Evolutionary conservation across 2,113 vertebrate genomes (phyloP).

Genomic region (Alethe castanea): DNA sequence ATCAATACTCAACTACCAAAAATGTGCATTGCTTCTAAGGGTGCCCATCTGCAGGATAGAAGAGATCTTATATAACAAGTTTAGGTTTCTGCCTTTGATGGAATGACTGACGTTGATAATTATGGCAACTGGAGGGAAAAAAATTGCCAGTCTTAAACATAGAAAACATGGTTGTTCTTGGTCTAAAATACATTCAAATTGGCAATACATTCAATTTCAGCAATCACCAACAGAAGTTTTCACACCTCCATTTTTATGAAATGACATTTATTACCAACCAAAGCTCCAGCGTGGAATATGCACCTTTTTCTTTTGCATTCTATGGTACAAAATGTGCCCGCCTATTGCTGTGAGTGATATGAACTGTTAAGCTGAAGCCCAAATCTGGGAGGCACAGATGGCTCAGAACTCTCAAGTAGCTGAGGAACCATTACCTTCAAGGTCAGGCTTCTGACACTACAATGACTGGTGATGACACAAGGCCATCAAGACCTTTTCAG

Average conservation of each 20-base stretch:
- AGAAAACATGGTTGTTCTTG: neutral
- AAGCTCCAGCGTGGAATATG: neutral
- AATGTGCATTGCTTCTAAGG: neutral
- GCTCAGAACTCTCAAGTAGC: neutral
- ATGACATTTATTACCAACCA: conserved; percentile 2
- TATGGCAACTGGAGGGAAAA: neutral
- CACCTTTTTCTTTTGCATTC: neutral
- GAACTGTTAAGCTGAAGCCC: neutral
- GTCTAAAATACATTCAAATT: neutral
- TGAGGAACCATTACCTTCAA: neutral
- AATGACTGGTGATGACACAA: neutral
- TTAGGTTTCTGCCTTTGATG: neutral
- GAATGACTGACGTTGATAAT: neutral
- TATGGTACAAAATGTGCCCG: neutral
- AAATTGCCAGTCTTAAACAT: neutral
- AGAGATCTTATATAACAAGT: neutral
- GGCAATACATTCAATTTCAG: neutral
- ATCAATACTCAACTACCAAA: neutral
- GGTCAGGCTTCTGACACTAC: neutral
- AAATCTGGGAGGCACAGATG: conserved; percentile 40
- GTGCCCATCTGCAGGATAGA: neutral
- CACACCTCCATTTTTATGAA: conserved; percentile 11
- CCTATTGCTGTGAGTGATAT: neutral
- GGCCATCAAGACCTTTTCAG: neutral
- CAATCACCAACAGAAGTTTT: neutral